Conservation (phyloP, 2,888 invertebrate species). For the Poecilobothrus nobilitatus region DNA sequence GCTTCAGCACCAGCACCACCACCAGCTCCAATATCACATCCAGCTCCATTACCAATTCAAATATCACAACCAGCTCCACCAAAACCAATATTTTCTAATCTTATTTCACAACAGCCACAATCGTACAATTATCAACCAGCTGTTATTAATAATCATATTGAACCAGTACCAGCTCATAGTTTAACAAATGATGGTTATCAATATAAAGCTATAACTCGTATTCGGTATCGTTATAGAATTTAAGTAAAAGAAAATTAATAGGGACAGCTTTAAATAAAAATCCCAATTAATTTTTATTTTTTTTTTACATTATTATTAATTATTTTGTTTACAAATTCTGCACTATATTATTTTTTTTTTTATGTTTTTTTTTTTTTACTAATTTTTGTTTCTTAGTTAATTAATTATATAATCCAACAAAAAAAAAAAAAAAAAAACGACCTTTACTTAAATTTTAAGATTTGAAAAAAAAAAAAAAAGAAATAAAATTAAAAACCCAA, state of each 20-base stretch:
- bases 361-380: neutral
- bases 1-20: constrained; percentile 25
- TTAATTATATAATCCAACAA: neutral
- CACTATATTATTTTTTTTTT: too few species aligned
- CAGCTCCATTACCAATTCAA: constrained; percentile 7
- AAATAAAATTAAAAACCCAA: too few species aligned
- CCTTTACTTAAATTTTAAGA: neutral
- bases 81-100: neutral
- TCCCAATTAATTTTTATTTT: too few species aligned
- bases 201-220: constrained; percentile 5
- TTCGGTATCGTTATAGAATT: constrained; percentile 8
- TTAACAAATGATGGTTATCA: constrained; percentile 8
- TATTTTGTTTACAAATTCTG: too few species aligned
- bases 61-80: constrained; percentile 5
- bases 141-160: neutral
- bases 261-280: too few species aligned
- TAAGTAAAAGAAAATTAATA: neutral
- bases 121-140: neutral
- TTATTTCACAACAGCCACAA: neutral
- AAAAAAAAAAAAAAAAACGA: neutral
- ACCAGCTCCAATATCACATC: constrained; percentile 9
- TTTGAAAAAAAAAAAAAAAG: neutral
- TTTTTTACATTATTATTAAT: too few species aligned
- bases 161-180: neutral
- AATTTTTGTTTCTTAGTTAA: constrained; percentile 5